These are phyloP conservation scores for Kryphioiulus occultus DNA, from an alignment of 2,888 invertebrate species.

Conservation along the genomic window DNA sequence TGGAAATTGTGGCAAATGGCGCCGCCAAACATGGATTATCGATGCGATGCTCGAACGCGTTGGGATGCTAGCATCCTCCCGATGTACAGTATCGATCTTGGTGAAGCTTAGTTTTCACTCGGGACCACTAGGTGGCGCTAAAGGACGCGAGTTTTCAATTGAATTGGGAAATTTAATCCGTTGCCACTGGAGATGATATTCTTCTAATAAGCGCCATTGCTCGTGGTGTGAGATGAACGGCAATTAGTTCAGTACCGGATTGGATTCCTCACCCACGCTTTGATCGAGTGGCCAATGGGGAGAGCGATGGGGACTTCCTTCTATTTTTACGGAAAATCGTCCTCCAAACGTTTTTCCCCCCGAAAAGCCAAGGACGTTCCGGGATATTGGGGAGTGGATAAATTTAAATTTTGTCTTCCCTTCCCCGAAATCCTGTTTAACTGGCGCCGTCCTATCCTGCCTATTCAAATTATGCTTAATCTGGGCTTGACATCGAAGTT, in stretches of 20 bases:
- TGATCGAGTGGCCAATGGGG: not conserved
- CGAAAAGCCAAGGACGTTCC: not conserved
- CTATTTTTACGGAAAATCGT: not conserved
- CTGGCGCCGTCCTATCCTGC: not conserved
- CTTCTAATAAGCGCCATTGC: not conserved
- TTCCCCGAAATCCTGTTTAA: not conserved
- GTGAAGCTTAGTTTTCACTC: not conserved
- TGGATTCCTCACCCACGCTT: not conserved
- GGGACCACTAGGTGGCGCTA: not conserved
- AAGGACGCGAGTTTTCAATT: not conserved
- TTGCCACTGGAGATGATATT: not conserved
- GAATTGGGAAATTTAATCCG: not conserved
- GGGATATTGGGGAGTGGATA: not conserved
- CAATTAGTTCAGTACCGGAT: not conserved
- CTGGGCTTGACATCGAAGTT: too few species aligned
- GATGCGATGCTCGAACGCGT: too few species aligned
- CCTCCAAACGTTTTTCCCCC: not conserved
- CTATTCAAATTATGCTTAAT: too few species aligned
- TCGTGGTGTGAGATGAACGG: not conserved
- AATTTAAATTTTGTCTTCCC: not conserved
- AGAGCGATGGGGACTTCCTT: too few species aligned
- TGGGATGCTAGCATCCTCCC: too few species aligned
- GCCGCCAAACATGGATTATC: not conserved
- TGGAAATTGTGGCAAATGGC: too few species aligned
- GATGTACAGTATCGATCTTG: not conserved